Conservation (phyloP, 2,888 invertebrate species). For the Drosophila pullipes region DNA sequence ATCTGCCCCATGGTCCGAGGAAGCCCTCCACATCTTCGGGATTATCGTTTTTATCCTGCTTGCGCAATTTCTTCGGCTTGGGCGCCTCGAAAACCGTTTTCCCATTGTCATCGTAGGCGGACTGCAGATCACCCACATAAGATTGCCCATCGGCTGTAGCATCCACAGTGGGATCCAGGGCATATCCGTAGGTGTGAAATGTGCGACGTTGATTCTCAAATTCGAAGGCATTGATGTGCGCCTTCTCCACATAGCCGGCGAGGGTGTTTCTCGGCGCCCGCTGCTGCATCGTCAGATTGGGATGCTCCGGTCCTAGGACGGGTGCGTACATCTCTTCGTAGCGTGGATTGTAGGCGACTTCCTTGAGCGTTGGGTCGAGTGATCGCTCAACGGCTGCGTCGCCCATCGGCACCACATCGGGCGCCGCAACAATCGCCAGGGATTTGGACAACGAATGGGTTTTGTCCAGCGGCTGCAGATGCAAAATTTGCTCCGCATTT, state of each 20-base stretch:
- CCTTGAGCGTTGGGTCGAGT: constrained; percentile 92
- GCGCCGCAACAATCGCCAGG: constrained; percentile 92
- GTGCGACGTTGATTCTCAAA: constrained; percentile 98
- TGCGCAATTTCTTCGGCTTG: constrained; percentile 92
- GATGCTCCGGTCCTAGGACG: constrained; percentile 95
- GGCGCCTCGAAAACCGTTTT: constrained; percentile 96
- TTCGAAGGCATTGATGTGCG: constrained; percentile 98
- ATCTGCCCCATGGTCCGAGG: constrained; percentile 99
- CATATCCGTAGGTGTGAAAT: constrained; percentile 97
- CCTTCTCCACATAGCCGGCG: constrained; percentile 97
- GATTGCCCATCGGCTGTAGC: constrained; percentile 86
- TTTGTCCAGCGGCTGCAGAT: constrained; percentile 87
- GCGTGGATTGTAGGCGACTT: constrained; percentile 95
- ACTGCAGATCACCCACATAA: constrained; percentile 88
- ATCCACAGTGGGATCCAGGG: constrained; percentile 96
- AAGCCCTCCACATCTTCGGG: constrained; percentile 97
- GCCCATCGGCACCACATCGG: constrained; percentile 92
- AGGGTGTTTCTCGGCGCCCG: constrained; percentile 95
- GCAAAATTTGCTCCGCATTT: constrained; percentile 84
- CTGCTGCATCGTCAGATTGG: constrained; percentile 96
- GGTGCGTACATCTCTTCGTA: constrained; percentile 98
- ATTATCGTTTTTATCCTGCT: constrained; percentile 94
- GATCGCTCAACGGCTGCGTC: constrained; percentile 90
- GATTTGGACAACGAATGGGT: constrained; percentile 88
- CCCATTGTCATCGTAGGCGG: constrained; percentile 90